Percentiles rank a stretch among this genome's conserved stretches.
Conservation (phyloP, 2,797 vertebrate genomes). For the Lacerta bilineata region DNA sequence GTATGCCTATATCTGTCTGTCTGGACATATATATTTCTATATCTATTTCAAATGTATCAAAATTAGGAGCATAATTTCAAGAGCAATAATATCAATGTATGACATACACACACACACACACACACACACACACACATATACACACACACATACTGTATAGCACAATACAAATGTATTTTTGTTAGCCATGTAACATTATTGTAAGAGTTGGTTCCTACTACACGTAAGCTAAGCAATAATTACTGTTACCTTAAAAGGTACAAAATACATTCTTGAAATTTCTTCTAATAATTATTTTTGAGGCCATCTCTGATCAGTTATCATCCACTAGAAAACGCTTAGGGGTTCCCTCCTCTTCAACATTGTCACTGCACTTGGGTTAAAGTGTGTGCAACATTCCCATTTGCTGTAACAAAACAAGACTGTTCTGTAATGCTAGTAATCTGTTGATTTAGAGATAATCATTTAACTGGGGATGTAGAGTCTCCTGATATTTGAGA, state of each 20-base stretch:
- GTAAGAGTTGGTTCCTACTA: slow-evolving; percentile 36
- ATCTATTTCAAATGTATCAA: background rate
- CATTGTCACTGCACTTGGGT: slow-evolving; percentile 41
- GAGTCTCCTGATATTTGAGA: slow-evolving; percentile 42
- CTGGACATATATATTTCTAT: too few species aligned
- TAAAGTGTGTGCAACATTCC: slow-evolving; percentile 33
- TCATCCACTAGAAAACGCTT: slow-evolving; percentile 56
- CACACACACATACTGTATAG: background rate
- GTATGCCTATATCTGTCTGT: background rate
- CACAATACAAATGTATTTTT: slow-evolving; percentile 40
- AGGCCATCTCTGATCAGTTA: slow-evolving; percentile 8
- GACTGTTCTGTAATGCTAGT: slow-evolving; percentile 46
- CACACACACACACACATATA: too few species aligned
- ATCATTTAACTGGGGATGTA: slow-evolving; percentile 42
- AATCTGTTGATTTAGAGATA: slow-evolving; percentile 67
- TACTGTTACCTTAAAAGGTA: slow-evolving; percentile 35
- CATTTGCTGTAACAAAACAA: slow-evolving; percentile 43
- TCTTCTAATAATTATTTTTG: background rate
- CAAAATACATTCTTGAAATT: slow-evolving; percentile 32
- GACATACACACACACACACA: background rate
- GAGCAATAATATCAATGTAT: slow-evolving; percentile 16
- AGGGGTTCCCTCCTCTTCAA: background rate
- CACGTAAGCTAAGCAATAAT: slow-evolving; percentile 40
- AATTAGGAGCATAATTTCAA: slow-evolving; percentile 8
- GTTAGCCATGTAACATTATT: slow-evolving; percentile 30